Conservation (phyloP, 2,797 vertebrate genomes). For the Scolopax bukidnonensis region DNA sequence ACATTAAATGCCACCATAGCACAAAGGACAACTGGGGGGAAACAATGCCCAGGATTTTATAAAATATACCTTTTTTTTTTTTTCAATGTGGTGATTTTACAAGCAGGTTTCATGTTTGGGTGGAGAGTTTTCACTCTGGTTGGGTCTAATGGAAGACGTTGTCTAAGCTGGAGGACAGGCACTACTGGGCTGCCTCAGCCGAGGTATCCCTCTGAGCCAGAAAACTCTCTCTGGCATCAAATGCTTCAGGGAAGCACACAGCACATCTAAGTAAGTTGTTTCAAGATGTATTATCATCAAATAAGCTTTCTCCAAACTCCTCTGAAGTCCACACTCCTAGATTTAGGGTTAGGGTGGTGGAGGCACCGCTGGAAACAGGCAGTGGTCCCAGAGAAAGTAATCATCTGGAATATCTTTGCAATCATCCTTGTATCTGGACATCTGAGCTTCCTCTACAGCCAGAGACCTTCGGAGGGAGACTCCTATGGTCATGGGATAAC, state of each 20-base stretch:
- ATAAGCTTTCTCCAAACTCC: neutral
- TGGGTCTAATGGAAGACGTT: neutral
- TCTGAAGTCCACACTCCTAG: rapidly evolving
- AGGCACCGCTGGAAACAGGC: neutral
- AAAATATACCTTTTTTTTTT: neutral
- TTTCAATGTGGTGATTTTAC: neutral
- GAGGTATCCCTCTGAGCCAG: neutral
- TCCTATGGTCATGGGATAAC: rapidly evolving
- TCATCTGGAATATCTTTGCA: neutral
- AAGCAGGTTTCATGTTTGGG: neutral
- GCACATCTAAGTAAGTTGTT: neutral
- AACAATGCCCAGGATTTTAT: neutral
- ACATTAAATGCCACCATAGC: neutral
- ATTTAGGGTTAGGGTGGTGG: neutral
- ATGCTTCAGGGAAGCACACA: neutral
- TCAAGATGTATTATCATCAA: neutral
- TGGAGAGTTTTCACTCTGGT: neutral
- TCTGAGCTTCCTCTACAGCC: neutral
- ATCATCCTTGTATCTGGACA: neutral
- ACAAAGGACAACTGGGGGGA: neutral
- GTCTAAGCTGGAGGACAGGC: neutral
- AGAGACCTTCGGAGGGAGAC: neutral
- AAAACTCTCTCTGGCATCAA: neutral
- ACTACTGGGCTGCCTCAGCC: neutral
- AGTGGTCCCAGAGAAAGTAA: neutral